Conservation (phyloP, 2,113 vertebrate genomes). For the Anoura caudifer region DNA sequence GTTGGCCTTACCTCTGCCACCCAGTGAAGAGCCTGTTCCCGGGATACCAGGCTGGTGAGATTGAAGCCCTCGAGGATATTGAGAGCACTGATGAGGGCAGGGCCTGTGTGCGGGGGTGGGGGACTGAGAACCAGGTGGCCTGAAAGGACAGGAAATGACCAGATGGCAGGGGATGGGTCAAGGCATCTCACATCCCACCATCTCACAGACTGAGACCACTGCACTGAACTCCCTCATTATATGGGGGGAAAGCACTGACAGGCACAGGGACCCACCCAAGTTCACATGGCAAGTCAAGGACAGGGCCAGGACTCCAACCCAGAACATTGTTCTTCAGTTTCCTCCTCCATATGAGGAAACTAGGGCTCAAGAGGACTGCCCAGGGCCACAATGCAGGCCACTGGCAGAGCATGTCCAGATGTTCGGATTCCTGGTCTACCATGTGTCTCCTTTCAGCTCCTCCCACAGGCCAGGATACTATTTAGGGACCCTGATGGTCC, state of each 20-base stretch:
- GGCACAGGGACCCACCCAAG: neutral
- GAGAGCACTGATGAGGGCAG: conserved; percentile 92
- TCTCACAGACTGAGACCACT: neutral
- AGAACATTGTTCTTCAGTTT: neutral
- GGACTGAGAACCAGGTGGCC: conserved; percentile 92
- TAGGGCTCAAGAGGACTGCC: neutral
- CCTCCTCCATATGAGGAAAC: neutral
- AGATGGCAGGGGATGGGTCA: conserved; percentile 41
- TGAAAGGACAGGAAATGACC: conserved; percentile 73
- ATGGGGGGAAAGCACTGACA: neutral
- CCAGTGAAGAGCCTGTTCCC: conserved; percentile 89
- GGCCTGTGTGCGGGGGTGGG: conserved; percentile 92
- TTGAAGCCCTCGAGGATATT: conserved; percentile 98
- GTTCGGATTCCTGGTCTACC: neutral
- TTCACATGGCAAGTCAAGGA: neutral
- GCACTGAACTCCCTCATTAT: neutral
- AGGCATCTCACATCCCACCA: neutral
- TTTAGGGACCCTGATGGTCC: neutral
- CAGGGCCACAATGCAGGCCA: neutral
- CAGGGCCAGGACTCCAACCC: neutral
- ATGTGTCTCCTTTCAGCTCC: neutral
- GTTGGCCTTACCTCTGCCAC: conserved; percentile 90
- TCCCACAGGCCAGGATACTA: neutral
- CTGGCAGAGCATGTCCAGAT: neutral
- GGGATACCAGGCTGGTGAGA: conserved; percentile 86